A percentile compares a stretch with the other conserved stretches of the same genome.
Evolutionary conservation across 2,113 vertebrate genomes (phyloP).

Genomic region (Elgaria multicarinata): DNA sequence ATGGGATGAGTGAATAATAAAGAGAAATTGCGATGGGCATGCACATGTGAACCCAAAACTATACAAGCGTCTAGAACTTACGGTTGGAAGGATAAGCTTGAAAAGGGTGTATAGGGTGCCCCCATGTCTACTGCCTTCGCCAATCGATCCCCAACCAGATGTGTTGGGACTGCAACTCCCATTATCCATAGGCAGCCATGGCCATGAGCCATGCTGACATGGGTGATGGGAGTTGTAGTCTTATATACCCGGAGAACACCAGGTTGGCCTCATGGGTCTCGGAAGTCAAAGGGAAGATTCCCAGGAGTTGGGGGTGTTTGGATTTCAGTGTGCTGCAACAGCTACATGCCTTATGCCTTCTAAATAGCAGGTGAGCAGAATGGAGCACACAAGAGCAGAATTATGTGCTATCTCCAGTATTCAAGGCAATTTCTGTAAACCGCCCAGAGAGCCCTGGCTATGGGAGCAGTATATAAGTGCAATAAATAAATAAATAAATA

Average conservation of each 20-base stretch:
- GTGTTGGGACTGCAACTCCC: too few relatives aligned
- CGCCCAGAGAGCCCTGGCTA: too few relatives aligned
- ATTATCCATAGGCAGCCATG: too few relatives aligned
- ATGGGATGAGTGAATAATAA: neutral
- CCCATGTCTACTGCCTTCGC: neutral
- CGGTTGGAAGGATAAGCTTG: neutral
- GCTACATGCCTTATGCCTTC: neutral
- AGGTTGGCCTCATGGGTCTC: neutral
- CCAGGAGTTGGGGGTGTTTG: neutral
- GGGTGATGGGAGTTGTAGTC: too few relatives aligned
- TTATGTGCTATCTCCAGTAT: too few relatives aligned
- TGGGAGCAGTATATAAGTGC: too few relatives aligned
- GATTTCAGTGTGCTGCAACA: neutral
- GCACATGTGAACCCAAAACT: neutral
- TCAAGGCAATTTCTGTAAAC: too few relatives aligned
- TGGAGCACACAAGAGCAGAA: neutral
- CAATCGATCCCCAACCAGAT: too few relatives aligned
- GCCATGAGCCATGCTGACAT: too few relatives aligned
- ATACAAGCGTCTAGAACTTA: neutral
- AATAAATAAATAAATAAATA: too few relatives aligned
- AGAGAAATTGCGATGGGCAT: neutral
- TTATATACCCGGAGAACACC: neutral
- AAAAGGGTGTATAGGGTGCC: neutral
- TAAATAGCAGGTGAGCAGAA: neutral
- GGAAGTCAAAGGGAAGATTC: neutral